Conservation (phyloP, 2,797 vertebrate species). For the Sciurus carolinensis region DNA sequence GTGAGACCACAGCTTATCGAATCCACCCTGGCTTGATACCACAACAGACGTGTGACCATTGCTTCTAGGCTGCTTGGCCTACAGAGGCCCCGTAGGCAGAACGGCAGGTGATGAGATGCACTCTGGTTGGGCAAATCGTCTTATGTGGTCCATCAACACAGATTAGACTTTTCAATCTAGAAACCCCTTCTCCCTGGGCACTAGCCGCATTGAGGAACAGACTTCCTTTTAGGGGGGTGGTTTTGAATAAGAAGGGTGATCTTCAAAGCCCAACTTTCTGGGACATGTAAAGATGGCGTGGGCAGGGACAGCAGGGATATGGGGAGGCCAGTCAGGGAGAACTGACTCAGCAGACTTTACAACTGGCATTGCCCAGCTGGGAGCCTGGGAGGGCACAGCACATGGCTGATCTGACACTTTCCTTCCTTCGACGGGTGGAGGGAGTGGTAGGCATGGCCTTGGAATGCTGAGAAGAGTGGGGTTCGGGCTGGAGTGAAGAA, state of each 20-base stretch:
- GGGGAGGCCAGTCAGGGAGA: neutral
- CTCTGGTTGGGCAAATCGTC: neutral
- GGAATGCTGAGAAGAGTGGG: neutral
- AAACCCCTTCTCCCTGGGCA: neutral
- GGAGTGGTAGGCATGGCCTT: neutral
- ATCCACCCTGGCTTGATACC: neutral
- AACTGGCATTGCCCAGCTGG: neutral
- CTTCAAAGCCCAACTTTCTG: neutral
- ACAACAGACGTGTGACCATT: neutral
- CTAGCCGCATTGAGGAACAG: neutral
- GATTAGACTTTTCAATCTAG: neutral
- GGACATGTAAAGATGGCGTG: neutral
- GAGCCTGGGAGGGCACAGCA: neutral
- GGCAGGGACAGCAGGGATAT: too few relatives aligned
- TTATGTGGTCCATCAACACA: neutral
- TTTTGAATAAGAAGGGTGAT: neutral
- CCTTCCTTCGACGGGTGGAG: neutral
- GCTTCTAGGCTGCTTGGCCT: neutral
- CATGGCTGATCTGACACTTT: neutral
- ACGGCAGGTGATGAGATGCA: too few relatives aligned
- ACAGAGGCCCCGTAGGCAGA: neutral
- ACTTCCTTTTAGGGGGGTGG: neutral
- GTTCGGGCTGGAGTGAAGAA: neutral
- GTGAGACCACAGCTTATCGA: neutral
- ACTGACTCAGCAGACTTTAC: neutral